These are phyloP conservation scores for Picus viridis DNA, from an alignment of 2,797 vertebrate genomes.

Conservation along the genomic window DNA sequence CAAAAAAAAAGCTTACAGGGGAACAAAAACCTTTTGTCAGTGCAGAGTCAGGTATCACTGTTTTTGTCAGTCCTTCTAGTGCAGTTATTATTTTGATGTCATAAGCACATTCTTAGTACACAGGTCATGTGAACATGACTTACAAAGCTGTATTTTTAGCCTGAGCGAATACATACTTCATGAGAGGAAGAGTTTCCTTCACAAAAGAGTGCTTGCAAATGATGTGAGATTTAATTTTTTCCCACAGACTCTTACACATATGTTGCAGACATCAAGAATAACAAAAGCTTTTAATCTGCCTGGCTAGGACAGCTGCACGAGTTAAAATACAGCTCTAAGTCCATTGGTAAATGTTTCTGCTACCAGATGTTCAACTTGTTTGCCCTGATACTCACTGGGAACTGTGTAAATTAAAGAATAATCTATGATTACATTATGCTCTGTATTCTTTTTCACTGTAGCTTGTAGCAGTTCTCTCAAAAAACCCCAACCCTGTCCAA, in stretches of 20 bases:
- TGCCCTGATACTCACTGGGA: background rate
- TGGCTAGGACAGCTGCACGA: background rate
- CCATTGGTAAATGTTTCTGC: background rate
- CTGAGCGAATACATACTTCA: conserved; percentile 58
- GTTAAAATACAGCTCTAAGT: conserved; percentile 5
- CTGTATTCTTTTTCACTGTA: background rate
- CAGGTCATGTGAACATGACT: conserved; percentile 72
- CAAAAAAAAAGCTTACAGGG: background rate
- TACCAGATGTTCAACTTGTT: conserved; percentile 44
- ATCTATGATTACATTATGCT: conserved; percentile 54
- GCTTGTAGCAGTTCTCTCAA: background rate
- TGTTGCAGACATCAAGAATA: conserved; percentile 37
- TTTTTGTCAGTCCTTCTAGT: conserved; percentile 7
- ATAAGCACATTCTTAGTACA: conserved; percentile 48
- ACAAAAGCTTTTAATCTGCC: conserved; percentile 22
- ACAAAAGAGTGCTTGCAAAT: conserved; percentile 38
- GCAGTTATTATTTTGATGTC: background rate
- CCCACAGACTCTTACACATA: conserved; percentile 58
- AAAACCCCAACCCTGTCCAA: background rate
- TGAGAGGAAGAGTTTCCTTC: conserved; percentile 54
- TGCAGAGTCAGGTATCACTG: conserved; percentile 31
- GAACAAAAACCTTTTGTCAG: background rate
- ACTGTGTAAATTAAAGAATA: conserved; percentile 45
- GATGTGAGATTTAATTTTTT: conserved; percentile 59
- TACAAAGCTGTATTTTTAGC: conserved; percentile 63